Conservation (phyloP, 2,797 vertebrate species). For the Sebastes jordani region DNA sequence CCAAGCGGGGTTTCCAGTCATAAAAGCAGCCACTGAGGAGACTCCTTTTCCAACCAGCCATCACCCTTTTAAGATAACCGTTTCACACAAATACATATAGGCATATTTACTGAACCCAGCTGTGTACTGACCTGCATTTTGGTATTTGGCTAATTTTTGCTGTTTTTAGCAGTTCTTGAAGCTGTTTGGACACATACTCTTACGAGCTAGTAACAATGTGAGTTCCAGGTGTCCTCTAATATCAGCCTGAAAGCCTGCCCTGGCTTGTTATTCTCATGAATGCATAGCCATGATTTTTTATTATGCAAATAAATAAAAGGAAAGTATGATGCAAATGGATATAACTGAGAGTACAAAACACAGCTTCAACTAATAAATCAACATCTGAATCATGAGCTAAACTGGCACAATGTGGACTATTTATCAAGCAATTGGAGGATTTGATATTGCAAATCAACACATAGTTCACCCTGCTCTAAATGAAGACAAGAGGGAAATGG, state of each 20-base stretch:
- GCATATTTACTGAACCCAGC: slow-evolving; percentile 43
- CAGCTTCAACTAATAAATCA: slow-evolving; percentile 15
- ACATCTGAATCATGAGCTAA: not conserved
- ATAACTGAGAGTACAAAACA: not conserved
- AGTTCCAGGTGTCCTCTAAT: slow-evolving; percentile 41
- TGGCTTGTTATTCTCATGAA: slow-evolving; percentile 9
- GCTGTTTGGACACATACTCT: slow-evolving; percentile 14
- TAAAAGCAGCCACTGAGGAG: slow-evolving; percentile 48
- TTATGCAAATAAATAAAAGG: slow-evolving; percentile 4
- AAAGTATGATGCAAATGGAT: slow-evolving; percentile 28
- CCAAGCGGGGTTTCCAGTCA: slow-evolving; percentile 52
- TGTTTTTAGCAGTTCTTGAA: slow-evolving; percentile 7
- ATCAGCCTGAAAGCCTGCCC: slow-evolving; percentile 22
- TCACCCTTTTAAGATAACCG: slow-evolving; percentile 43
- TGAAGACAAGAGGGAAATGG: not conserved
- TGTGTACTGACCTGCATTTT: slow-evolving; percentile 4
- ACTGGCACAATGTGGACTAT: not conserved
- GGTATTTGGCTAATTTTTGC: slow-evolving; percentile 20
- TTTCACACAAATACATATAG: slow-evolving; percentile 39
- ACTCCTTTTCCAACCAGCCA: slow-evolving; percentile 36
- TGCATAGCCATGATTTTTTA: slow-evolving; percentile 14
- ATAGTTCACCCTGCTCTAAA: not conserved
- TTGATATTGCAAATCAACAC: not conserved
- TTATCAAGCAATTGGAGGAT: slow-evolving; percentile 20
- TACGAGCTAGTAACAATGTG: slow-evolving; percentile 10